Percentiles rank a stretch among this genome's conserved stretches.
Conservation (phyloP, 1,140 invertebrate species). For the Zaprionus camerounensis region DNA sequence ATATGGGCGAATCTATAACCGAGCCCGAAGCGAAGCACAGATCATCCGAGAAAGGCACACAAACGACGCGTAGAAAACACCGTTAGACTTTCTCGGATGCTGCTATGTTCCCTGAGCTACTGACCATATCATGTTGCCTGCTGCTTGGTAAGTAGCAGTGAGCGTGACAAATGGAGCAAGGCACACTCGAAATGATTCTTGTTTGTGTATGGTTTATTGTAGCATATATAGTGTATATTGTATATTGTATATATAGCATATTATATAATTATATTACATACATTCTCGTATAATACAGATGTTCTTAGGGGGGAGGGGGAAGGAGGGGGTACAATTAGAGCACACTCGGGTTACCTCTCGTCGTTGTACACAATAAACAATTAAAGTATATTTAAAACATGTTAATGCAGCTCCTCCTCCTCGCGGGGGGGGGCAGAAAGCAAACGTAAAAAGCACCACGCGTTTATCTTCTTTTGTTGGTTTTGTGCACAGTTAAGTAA, state of each 20-base stretch:
- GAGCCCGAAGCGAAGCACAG: neutral
- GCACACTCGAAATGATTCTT: neutral
- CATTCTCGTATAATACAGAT: conserved; percentile 62
- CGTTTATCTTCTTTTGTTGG: conserved; percentile 36
- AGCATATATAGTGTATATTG: conserved; percentile 30
- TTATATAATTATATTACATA: conserved; percentile 49
- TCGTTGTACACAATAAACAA: conserved; percentile 29
- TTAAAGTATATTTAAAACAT: conserved; percentile 45
- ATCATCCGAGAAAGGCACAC: neutral
- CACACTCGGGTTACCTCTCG: conserved; percentile 43
- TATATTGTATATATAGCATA: conserved; percentile 31
- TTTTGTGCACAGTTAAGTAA: conserved; percentile 73
- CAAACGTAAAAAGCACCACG: conserved; percentile 38
- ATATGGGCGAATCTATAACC: neutral
- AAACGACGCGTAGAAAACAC: neutral
- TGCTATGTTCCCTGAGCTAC: neutral
- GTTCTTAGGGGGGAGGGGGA: conserved; percentile 18
- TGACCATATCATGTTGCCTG: neutral
- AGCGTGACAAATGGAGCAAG: neutral
- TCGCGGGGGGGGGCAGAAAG: conserved; percentile 18
- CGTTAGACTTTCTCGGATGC: too few relatives aligned
- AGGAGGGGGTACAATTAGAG: conserved; percentile 53
- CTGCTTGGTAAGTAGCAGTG: neutral
- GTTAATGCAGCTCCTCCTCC: conserved; percentile 21
- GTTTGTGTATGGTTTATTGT: conserved; percentile 46